Base-by-base conservation (phyloP, 2,888 invertebrate species). In the Brassicogethes aeneus region DNA sequence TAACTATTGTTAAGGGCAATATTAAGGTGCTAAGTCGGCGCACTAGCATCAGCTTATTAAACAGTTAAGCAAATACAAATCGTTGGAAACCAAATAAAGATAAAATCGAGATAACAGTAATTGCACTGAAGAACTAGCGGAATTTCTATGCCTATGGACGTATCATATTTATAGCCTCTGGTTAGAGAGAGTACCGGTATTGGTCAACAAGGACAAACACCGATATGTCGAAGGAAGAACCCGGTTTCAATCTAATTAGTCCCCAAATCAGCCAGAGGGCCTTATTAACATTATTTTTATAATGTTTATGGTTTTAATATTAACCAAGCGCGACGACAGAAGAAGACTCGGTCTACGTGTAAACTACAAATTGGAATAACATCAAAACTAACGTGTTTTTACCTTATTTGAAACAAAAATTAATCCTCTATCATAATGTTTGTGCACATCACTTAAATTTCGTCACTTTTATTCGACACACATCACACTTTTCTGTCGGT, bases 91-190 rank as follows among this genome's bases (percentile, higher is more conserved):
- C 34, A 35, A 15, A 16, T 34, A 13, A 17, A 40, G 43, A 45
- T 47, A 48, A 48, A 42, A 34, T 31, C 23, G 8, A 45, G 48
- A 48, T 50, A 48, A 50, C 50, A 42, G 45, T 46, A 45, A 43
- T 30, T 44, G 29, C 42, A 41, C 41, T 39, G 15, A 31, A 16
- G 30, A 36, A 37, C 42, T 44, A 48, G 45, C 48, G 50, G 45
- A 41, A 7, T 23, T 23, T 23, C 23, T 23, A 23, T 23, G n/a
- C n/a, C n/a, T n/a, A 23, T 23, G 23, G 23, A 23, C 10, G 23
- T 23, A 23, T 23, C 23, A 23, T 23, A 23, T 23, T 23, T 23
- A 23, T 23, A 10, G 23, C 23, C 23, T 23, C 5, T 7, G 10
- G 5, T 10, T 23, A 10, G n/a, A n/a, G 5, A 35, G 13, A 45